phyloP scores from a whole-genome alignment of 1,140 invertebrate genomes.

The Philotrypesis tridentata region DNA sequence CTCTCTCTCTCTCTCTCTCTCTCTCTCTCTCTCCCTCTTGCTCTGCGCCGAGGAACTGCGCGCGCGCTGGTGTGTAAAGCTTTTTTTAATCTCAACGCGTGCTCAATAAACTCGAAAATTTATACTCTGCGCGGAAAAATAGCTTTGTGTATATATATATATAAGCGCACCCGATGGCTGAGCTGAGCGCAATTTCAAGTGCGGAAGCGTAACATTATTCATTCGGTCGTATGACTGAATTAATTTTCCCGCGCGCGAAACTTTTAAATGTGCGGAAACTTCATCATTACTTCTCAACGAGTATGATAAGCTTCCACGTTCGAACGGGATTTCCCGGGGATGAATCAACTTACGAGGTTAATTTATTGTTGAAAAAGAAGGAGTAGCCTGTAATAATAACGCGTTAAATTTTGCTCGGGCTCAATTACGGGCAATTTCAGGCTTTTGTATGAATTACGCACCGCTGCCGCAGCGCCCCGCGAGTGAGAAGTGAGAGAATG shows the following conservation, averaged over 20 bases:
- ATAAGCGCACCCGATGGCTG: too few relatives aligned
- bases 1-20: too few relatives aligned
- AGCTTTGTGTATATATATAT: too few relatives aligned
- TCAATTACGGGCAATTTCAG: not conserved
- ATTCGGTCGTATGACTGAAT: not conserved
- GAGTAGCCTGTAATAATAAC: not conserved
- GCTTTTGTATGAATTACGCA: not conserved
- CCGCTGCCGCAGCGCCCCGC: too few relatives aligned
- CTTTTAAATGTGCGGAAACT: not conserved
- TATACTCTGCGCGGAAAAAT: not conserved
- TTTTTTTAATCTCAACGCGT: not conserved
- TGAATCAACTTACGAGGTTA: not conserved
- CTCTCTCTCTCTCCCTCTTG: too few relatives aligned
- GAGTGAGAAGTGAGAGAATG: not conserved
- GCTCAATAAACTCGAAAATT: not conserved
- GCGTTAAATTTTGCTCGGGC: conserved; percentile 3
- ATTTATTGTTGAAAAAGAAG: not conserved
- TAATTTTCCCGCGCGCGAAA: not conserved
- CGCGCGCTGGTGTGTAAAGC: not conserved
- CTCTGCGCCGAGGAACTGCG: too few relatives aligned
- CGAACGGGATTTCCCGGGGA: not conserved
- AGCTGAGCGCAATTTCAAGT: not conserved
- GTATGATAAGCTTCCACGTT: not conserved
- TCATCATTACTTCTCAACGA: not conserved
- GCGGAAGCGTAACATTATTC: not conserved